phyloP scores from a whole-genome alignment of 37 sponge, comb jelly and placozoan species.

The Agelas oroides region DNA sequence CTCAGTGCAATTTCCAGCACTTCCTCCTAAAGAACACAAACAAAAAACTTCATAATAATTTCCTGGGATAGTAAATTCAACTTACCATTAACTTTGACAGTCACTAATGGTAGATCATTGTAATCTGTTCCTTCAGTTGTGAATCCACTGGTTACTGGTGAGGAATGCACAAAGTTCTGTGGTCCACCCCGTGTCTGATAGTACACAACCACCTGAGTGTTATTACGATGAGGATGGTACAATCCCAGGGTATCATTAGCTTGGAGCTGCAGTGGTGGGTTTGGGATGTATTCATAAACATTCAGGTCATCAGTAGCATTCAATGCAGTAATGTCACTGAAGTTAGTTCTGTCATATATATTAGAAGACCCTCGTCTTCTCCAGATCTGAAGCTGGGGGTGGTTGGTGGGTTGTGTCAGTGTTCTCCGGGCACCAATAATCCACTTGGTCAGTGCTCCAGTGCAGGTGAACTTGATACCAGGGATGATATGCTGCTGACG shows the following conservation, averaged over 20 bases:
- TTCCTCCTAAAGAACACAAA: too few relatives aligned
- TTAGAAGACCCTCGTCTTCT: neutral
- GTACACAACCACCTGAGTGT: neutral
- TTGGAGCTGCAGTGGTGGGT: neutral
- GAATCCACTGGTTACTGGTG: too few relatives aligned
- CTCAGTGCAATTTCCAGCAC: too few relatives aligned
- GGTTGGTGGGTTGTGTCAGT: too few relatives aligned
- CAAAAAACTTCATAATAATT: too few relatives aligned
- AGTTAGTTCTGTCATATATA: neutral
- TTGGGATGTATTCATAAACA: neutral
- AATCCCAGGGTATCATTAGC: neutral
- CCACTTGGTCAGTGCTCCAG: slow-evolving; percentile 2
- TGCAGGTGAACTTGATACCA: neutral
- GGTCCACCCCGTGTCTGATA: slow-evolving; percentile 11
- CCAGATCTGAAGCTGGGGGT: slow-evolving; percentile 10
- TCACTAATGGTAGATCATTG: neutral
- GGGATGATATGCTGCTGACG: neutral
- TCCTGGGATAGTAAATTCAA: too few relatives aligned
- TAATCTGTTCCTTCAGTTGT: too few relatives aligned
- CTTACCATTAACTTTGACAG: neutral
- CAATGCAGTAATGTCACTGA: neutral
- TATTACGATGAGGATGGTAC: neutral
- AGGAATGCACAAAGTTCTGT: neutral
- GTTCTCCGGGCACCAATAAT: neutral
- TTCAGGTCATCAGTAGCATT: neutral